Percentiles rank a stretch among this genome's conserved stretches.
Conservation (phyloP, 2,113 vertebrate species). For the Psammodynastes pulverulentus region DNA sequence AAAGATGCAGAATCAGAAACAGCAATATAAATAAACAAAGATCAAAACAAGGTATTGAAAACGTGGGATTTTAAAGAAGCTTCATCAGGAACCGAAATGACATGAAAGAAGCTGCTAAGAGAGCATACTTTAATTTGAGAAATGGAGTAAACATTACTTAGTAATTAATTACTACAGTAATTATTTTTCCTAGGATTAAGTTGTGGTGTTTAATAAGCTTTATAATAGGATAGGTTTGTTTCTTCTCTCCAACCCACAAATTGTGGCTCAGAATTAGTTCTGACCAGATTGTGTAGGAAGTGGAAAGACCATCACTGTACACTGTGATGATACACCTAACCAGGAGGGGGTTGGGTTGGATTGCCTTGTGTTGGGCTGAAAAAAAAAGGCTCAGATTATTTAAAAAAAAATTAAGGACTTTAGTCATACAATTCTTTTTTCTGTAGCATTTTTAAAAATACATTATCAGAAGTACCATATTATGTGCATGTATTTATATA, state of each 20-base stretch:
- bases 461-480: neutral
- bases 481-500: neutral
- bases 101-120: neutral
- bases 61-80: neutral
- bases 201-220: neutral
- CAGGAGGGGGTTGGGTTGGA: neutral
- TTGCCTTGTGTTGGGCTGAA: neutral
- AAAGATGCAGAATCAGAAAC: neutral
- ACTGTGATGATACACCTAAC: neutral
- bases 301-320: neutral
- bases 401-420: neutral
- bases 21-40: neutral
- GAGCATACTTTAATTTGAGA: neutral
- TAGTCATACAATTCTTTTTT: neutral
- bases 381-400: neutral
- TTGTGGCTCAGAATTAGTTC: neutral
- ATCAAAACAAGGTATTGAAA: neutral
- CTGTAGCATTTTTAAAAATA: neutral
- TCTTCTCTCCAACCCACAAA: neutral
- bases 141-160: neutral
- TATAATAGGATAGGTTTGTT: neutral
- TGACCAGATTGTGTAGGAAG: neutral
- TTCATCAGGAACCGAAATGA: neutral
- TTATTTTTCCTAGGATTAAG: neutral
- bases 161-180: neutral